These are phyloP conservation scores for Perccottus glenii DNA, from an alignment of 2,113 vertebrate genomes.

Conservation along the genomic window DNA sequence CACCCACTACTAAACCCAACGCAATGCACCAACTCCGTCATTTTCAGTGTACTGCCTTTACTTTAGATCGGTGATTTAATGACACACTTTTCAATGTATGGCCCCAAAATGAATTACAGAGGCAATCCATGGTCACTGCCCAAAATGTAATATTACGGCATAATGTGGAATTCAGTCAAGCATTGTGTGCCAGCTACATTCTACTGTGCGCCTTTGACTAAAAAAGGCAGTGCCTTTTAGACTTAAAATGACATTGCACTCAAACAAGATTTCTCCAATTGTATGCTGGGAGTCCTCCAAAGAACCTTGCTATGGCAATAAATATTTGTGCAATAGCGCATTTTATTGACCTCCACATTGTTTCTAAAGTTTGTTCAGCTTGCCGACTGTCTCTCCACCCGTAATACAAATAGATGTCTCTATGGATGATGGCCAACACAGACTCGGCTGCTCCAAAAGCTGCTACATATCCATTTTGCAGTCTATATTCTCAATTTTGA, in stretches of 20 bases:
- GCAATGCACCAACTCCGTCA: neutral
- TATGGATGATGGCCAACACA: constrained; percentile 29
- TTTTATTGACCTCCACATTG: neutral
- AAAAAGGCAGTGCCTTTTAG: neutral
- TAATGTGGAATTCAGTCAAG: neutral
- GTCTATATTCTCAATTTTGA: constrained; percentile 22
- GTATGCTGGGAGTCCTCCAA: neutral
- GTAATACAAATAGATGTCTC: neutral
- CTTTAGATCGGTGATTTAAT: neutral
- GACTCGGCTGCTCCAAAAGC: constrained; percentile 44
- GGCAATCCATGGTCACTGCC: no score
- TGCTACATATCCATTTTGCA: constrained; percentile 41
- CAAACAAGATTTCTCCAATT: neutral
- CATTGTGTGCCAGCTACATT: neutral
- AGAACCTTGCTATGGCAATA: neutral
- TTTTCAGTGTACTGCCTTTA: neutral
- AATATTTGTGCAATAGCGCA: neutral
- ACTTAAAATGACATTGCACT: neutral
- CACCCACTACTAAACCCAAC: neutral
- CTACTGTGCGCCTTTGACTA: neutral
- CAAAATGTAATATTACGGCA: no score
- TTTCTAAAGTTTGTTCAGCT: neutral
- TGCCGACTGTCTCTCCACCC: constrained; percentile 1
- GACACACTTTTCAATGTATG: no score
- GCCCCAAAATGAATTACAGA: no score